These are phyloP conservation scores for Threskiornis aethiopicus DNA, from an alignment of 2,797 vertebrate genomes.

Conservation along the genomic window DNA sequence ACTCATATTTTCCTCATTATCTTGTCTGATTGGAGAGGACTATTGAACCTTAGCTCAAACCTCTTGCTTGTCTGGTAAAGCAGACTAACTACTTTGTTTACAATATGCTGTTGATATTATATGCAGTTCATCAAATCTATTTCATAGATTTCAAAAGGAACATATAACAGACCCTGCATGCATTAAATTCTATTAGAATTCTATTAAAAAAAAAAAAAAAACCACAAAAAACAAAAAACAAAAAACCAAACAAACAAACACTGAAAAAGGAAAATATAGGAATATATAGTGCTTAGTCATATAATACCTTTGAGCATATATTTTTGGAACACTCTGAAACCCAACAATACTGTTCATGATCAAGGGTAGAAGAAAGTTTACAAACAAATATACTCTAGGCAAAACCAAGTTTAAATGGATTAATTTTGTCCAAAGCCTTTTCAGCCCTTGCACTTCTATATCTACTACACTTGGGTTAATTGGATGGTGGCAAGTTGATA, in stretches of 20 bases:
- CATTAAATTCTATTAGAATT: background rate
- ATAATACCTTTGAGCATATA: background rate
- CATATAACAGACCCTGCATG: background rate
- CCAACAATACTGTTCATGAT: background rate
- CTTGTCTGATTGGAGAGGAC: background rate
- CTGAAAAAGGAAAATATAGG: background rate
- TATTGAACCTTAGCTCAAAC: background rate
- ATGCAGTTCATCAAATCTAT: background rate
- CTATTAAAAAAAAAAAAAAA: background rate
- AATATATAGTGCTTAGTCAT: background rate
- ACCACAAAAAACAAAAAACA: background rate
- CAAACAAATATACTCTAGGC: background rate
- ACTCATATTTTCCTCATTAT: background rate
- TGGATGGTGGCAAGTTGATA: conserved; percentile 4
- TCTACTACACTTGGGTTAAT: background rate
- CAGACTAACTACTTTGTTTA: background rate
- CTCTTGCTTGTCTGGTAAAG: background rate
- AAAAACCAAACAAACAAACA: too few relatives aligned
- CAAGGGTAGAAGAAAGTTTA: background rate
- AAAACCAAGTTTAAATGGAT: background rate
- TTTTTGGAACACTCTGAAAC: background rate
- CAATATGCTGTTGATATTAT: background rate
- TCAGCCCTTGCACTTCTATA: background rate
- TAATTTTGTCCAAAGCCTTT: background rate
- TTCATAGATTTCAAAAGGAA: background rate